Conservation (phyloP, 2,113 vertebrate genomes). For the Orycteropus afer region DNA sequence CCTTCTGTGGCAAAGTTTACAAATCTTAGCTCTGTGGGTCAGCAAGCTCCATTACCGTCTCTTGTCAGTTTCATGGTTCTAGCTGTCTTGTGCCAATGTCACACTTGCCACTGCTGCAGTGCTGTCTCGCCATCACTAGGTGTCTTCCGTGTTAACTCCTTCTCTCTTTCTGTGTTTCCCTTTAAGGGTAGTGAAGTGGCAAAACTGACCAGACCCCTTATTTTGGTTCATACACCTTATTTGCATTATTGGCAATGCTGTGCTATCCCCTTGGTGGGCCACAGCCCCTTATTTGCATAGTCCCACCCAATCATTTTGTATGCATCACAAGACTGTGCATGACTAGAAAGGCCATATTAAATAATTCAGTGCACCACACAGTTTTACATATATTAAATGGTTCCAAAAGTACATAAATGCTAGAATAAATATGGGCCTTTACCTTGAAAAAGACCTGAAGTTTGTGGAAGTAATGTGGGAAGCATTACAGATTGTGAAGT, state of each 20-base stretch:
- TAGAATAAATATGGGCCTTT: not conserved
- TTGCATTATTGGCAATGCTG: not conserved
- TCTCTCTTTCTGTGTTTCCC: not conserved
- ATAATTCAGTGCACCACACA: not conserved
- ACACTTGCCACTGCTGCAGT: not conserved
- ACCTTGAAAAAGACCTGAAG: not conserved
- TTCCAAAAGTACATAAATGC: not conserved
- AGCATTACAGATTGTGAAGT: not conserved
- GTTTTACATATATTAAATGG: not conserved
- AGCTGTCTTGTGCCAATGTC: not conserved
- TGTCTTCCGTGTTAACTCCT: too few relatives aligned
- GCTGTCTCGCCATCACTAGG: too few relatives aligned
- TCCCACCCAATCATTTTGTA: not conserved
- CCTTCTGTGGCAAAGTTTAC: not conserved
- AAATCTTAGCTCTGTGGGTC: not conserved
- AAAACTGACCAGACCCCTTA: not conserved
- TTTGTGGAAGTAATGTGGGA: not conserved
- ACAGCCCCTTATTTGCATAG: not conserved
- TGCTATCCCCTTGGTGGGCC: not conserved
- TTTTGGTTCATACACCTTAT: not conserved
- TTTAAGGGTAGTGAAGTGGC: not conserved
- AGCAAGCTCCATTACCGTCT: not conserved
- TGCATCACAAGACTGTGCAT: not conserved
- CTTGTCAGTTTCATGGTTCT: not conserved
- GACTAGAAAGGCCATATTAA: not conserved